Conservation (phyloP, 1,140 invertebrate genomes). For the Mesaphorura yosii region DNA sequence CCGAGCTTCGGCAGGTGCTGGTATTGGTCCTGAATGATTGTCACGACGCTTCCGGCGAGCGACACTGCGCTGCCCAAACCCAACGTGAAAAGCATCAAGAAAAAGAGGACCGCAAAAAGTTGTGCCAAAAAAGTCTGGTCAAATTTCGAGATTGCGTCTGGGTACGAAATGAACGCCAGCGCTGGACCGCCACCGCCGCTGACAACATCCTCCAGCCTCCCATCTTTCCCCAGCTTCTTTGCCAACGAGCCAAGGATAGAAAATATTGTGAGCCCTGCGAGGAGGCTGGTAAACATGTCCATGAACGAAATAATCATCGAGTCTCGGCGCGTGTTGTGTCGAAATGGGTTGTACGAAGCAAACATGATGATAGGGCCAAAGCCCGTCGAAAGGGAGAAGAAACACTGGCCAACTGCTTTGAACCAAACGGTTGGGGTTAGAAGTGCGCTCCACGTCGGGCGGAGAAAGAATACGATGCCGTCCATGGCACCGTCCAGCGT, state of each 20-base stretch:
- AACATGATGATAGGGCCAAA: conserved; percentile 67
- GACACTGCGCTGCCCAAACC: conserved; percentile 37
- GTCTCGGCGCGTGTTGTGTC: conserved; percentile 49
- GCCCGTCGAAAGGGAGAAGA: conserved; percentile 69
- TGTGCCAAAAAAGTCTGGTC: conserved; percentile 50
- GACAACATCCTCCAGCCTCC: conserved; percentile 50
- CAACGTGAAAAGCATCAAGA: conserved; percentile 39
- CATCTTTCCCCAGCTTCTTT: conserved; percentile 37
- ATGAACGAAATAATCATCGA: conserved; percentile 41
- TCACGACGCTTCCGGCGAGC: conserved; percentile 52
- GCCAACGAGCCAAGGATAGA: conserved; percentile 55
- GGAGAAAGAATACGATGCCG: conserved; percentile 65
- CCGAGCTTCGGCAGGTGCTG: conserved; percentile 48
- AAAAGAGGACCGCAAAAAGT: conserved; percentile 46
- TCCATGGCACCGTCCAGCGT: conserved; percentile 60
- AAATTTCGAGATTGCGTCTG: conserved; percentile 72
- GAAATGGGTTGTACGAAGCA: conserved; percentile 69
- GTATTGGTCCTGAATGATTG: conserved; percentile 57
- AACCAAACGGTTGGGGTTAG: conserved; percentile 56
- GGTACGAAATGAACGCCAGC: conserved; percentile 55
- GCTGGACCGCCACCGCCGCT: conserved; percentile 56
- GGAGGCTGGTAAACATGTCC: conserved; percentile 55
- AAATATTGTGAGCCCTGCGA: conserved; percentile 78
- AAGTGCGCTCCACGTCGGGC: conserved; percentile 54
- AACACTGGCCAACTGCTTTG: conserved; percentile 70